A percentile compares a stretch with the other conserved stretches of the same genome.
Evolutionary conservation across 2,888 invertebrate genomes (phyloP).

Genomic region (Hoplodrina ambigua): DNA sequence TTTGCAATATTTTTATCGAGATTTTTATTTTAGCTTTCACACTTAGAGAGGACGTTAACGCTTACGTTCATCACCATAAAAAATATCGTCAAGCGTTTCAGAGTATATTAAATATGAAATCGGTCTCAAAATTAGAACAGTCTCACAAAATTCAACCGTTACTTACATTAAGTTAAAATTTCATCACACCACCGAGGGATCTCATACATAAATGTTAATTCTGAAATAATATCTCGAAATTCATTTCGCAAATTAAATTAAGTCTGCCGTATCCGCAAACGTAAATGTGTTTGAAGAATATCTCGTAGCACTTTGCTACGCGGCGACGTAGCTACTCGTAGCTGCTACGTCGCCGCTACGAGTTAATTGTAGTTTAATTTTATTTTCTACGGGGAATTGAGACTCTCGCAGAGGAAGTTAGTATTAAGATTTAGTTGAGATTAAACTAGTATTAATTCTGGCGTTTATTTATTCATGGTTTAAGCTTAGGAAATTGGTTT

Average conservation of each 20-base stretch:
- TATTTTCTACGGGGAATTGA: constrained; percentile 54
- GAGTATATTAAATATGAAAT: constrained; percentile 4
- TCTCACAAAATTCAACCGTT: constrained; percentile 9
- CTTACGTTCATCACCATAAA: not conserved
- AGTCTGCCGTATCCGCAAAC: constrained; percentile 50
- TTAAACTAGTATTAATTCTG: constrained; percentile 24
- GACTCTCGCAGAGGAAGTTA: constrained; percentile 17
- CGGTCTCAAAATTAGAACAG: not conserved
- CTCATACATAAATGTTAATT: constrained; percentile 45
- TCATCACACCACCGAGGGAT: constrained; percentile 28
- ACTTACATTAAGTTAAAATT: constrained; percentile 24
- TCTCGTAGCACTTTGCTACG: constrained; percentile 63
- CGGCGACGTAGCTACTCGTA: constrained; percentile 14
- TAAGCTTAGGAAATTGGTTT: constrained; percentile 19
- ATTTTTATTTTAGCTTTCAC: not conserved
- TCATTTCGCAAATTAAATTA: constrained; percentile 58
- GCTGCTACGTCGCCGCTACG: constrained; percentile 59
- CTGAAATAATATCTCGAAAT: constrained; percentile 48
- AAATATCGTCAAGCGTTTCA: accelerated
- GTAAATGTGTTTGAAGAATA: constrained; percentile 64
- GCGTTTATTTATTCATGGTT: constrained; percentile 30
- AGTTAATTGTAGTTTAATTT: constrained; percentile 63
- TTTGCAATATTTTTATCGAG: not conserved
- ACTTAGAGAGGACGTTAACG: not conserved
- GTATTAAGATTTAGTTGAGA: constrained; percentile 39